These are phyloP conservation scores for Drosophila arizonae DNA, from an alignment of 1,140 invertebrate genomes.

Conservation along the genomic window DNA sequence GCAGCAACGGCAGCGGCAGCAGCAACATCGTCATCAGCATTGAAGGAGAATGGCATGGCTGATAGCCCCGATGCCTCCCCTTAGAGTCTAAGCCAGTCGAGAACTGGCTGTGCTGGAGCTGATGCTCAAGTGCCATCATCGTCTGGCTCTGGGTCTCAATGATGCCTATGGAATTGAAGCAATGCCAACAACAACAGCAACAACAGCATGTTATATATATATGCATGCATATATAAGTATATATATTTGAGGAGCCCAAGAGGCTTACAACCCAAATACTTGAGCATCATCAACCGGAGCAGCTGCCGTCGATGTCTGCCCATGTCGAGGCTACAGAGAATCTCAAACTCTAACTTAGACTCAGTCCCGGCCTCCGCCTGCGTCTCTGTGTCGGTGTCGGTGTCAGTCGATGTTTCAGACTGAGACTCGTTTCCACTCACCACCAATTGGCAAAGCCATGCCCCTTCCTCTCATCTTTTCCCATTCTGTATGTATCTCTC, in stretches of 20 bases:
- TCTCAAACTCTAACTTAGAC: constrained; percentile 6
- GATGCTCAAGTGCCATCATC: constrained; percentile 72
- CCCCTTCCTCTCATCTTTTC: neutral
- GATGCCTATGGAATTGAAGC: constrained; percentile 56
- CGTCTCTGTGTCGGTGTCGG: constrained; percentile 3
- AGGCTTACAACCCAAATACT: constrained; percentile 73
- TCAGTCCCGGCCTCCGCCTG: neutral
- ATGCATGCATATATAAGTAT: neutral
- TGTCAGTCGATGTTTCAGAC: constrained; percentile 22
- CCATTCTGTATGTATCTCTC: constrained; percentile 41
- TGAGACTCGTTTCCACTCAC: constrained; percentile 52
- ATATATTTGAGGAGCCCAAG: constrained; percentile 55
- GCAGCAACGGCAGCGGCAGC: constrained; percentile 1
- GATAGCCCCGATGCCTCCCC: constrained; percentile 25
- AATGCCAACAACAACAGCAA: constrained; percentile 40
- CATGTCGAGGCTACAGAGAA: constrained; percentile 43
- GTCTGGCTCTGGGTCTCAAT: constrained; percentile 49
- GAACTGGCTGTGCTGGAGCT: constrained; percentile 37
- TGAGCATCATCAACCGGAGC: constrained; percentile 46
- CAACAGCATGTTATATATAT: constrained; percentile 4
- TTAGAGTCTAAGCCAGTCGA: constrained; percentile 60
- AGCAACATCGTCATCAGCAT: constrained; percentile 21
- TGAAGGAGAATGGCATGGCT: constrained; percentile 13
- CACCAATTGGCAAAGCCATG: constrained; percentile 1
- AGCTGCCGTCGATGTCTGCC: constrained; percentile 40